Conservation (phyloP, 2,113 vertebrate genomes). For the Dolichotis patagonum region DNA sequence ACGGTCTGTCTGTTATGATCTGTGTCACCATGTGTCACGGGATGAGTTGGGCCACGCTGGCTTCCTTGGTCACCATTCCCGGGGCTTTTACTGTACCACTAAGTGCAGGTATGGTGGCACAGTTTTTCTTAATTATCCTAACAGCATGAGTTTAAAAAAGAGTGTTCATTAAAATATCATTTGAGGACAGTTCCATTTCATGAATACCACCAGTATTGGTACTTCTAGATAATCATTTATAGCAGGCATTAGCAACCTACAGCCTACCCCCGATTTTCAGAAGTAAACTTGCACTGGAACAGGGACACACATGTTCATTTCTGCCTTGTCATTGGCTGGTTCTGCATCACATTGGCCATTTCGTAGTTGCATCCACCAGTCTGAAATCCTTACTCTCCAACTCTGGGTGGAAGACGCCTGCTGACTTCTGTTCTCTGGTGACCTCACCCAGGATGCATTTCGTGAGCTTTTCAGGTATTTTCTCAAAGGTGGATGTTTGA, state of each 20-base stretch:
- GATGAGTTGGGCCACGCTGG: neutral
- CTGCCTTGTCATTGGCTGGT: neutral
- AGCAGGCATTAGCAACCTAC: neutral
- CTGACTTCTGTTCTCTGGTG: neutral
- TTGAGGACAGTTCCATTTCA: slow-evolving; percentile 22
- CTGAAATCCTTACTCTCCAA: neutral
- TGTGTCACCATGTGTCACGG: neutral
- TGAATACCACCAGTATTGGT: neutral
- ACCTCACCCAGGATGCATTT: neutral
- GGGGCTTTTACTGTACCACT: neutral
- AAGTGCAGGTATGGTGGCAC: neutral
- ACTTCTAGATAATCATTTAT: neutral
- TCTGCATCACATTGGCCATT: neutral
- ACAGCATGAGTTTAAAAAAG: slow-evolving; percentile 20
- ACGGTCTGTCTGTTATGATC: neutral
- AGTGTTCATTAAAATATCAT: slow-evolving; percentile 30
- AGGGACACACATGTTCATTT: neutral
- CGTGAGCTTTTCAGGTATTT: neutral
- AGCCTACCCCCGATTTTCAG: neutral
- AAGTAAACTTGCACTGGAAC: neutral
- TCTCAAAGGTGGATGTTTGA: neutral
- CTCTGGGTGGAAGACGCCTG: neutral
- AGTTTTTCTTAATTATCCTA: neutral
- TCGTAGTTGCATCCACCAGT: neutral
- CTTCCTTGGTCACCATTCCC: neutral